Percentiles rank a stretch among this genome's conserved stretches.
Evolutionary conservation across 2,797 vertebrate genomes (phyloP).

Genomic region (Pseudochirops corinnae): DNA sequence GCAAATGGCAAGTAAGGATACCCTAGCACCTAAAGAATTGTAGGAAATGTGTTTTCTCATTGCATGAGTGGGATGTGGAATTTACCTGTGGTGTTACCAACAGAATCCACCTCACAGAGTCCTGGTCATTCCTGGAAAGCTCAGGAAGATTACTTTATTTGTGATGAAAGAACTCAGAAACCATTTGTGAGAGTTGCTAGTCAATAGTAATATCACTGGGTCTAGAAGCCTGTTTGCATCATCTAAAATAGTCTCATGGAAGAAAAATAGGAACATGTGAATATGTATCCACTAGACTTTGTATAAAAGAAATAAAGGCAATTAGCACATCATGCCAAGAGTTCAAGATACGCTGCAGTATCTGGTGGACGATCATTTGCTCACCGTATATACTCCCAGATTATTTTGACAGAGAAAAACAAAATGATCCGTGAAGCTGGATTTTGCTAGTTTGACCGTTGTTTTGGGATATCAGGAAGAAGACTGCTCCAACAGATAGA

Average conservation of each 20-base stretch:
- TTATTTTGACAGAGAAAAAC: background rate
- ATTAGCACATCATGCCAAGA: background rate
- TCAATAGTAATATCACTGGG: background rate
- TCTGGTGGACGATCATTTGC: background rate
- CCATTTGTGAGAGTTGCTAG: background rate
- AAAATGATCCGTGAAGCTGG: background rate
- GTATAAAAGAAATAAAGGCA: background rate
- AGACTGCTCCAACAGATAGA: background rate
- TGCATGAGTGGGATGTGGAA: background rate
- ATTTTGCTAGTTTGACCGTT: background rate
- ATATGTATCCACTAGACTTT: background rate
- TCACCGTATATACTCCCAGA: background rate
- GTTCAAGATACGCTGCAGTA: background rate
- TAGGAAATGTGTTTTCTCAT: background rate
- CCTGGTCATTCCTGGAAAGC: background rate
- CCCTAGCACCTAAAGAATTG: background rate
- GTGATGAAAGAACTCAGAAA: background rate
- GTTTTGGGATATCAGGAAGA: background rate
- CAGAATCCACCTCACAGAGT: background rate
- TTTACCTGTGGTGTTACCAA: background rate
- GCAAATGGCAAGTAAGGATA: fast-evolving
- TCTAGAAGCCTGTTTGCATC: background rate
- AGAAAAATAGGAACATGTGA: background rate
- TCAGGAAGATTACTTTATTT: background rate
- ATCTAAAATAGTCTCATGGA: background rate